Evolutionary conservation across 2,113 vertebrate species (phyloP).

Genomic region (Melanerpes formicivorus): DNA sequence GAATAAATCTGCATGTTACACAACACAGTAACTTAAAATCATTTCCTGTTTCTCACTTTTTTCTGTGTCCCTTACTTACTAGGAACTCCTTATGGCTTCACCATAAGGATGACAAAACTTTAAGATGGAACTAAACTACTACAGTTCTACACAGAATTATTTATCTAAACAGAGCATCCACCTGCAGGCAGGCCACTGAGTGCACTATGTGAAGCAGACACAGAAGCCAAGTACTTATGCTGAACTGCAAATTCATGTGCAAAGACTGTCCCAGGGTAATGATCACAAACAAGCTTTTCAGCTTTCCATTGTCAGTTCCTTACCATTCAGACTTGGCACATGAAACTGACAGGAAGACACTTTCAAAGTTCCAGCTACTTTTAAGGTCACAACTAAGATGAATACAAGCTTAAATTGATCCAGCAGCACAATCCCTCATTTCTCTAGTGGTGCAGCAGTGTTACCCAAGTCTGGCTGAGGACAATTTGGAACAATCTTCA

Average conservation of each 20-base stretch:
- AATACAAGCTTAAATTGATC: neutral
- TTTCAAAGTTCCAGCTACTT: neutral
- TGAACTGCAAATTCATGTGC: neutral
- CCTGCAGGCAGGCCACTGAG: neutral
- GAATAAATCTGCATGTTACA: neutral
- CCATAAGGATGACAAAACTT: neutral
- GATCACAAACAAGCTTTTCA: neutral
- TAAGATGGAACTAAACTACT: neutral
- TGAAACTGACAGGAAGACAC: neutral
- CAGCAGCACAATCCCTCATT: neutral
- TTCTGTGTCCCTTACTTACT: neutral
- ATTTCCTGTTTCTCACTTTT: neutral
- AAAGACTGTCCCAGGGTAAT: neutral
- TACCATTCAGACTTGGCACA: neutral
- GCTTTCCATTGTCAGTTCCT: neutral
- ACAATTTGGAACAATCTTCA: neutral
- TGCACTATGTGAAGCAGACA: neutral
- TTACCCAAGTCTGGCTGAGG: neutral
- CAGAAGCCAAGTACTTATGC: rapidly evolving
- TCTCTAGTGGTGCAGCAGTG: neutral
- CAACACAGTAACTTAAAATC: neutral
- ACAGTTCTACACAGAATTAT: neutral
- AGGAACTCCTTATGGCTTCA: neutral
- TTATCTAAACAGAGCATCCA: neutral
- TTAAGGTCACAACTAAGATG: neutral